phyloP scores from a whole-genome alignment of 2,888 invertebrate genomes.

The Drosophila mimica region DNA sequence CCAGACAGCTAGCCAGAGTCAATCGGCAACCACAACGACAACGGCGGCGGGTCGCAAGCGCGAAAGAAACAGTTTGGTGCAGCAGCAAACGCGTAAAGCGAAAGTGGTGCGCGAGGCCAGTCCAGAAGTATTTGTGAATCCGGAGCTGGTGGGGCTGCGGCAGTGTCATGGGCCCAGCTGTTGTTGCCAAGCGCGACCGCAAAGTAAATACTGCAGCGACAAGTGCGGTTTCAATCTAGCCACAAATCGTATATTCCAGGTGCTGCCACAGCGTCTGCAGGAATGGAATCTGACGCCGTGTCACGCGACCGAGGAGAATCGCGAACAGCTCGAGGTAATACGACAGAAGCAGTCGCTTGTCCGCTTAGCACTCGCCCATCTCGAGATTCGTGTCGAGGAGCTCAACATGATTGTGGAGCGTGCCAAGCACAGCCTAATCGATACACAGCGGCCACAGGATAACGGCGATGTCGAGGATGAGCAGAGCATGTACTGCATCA shows the following conservation, averaged over 20 bases:
- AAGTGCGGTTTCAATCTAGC: conserved; percentile 96
- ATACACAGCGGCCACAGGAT: conserved; percentile 87
- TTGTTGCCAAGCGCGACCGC: conserved; percentile 89
- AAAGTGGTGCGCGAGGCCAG: conserved; percentile 80
- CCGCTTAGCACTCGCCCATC: conserved; percentile 90
- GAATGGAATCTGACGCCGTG: conserved; percentile 96
- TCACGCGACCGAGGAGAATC: conserved; percentile 93
- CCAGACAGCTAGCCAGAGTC: conserved; percentile 41
- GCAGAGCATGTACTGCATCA: conserved; percentile 95
- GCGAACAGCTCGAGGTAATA: conserved; percentile 89
- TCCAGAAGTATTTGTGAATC: conserved; percentile 83
- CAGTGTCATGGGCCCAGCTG: conserved; percentile 98
- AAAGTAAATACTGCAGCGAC: conserved; percentile 97
- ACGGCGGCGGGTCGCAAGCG: conserved; percentile 65
- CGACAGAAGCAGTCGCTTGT: conserved; percentile 92
- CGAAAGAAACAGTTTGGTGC: conserved; percentile 63
- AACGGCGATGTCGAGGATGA: conserved; percentile 88
- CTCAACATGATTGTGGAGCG: conserved; percentile 92
- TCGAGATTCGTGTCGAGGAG: conserved; percentile 91
- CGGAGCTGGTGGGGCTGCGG: conserved; percentile 87
- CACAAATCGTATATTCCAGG: conserved; percentile 91
- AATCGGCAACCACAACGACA: conserved; percentile 12
- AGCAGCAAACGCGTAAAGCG: conserved; percentile 67
- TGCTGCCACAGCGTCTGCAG: conserved; percentile 95
- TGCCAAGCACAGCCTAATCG: conserved; percentile 90